A percentile compares a stretch with the other conserved stretches of the same genome.
phyloP scores from a whole-genome alignment of 2,113 vertebrate genomes.

The Galeopterus variegatus region DNA sequence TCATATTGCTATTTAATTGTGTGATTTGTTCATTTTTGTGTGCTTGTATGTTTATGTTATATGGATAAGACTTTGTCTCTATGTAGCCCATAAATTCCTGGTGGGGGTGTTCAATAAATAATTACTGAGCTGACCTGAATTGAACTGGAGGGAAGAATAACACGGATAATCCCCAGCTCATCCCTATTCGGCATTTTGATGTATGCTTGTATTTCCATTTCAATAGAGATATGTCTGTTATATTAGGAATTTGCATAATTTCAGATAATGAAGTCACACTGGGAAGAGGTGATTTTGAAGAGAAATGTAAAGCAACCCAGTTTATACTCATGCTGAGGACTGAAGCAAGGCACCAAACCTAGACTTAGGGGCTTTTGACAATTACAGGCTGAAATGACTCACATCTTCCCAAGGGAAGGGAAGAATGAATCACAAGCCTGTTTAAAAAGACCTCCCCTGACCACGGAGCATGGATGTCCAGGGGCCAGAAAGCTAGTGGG shows the following conservation, averaged over 20 bases:
- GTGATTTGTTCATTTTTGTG: slow-evolving; percentile 17
- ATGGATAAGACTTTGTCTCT: not conserved
- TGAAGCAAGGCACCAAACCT: slow-evolving; percentile 52
- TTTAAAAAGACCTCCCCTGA: slow-evolving; percentile 32
- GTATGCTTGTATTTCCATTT: slow-evolving; percentile 67
- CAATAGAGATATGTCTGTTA: slow-evolving; percentile 48
- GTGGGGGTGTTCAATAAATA: not conserved
- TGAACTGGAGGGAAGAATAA: not conserved
- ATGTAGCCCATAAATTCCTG: not conserved
- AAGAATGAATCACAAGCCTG: slow-evolving; percentile 46
- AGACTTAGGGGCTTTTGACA: not conserved
- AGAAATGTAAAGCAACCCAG: slow-evolving; percentile 51
- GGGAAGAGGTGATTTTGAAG: slow-evolving; percentile 60
- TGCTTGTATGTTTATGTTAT: not conserved
- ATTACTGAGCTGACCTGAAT: slow-evolving; percentile 11
- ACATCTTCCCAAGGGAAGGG: not conserved
- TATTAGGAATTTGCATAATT: slow-evolving; percentile 58
- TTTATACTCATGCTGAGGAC: slow-evolving; percentile 31
- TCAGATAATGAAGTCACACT: slow-evolving; percentile 61
- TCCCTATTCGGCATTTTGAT: slow-evolving; percentile 48
- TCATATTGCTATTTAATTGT: slow-evolving; percentile 19
- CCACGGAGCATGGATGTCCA: not conserved
- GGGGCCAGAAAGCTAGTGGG: fast-evolving
- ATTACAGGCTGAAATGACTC: slow-evolving; percentile 56
- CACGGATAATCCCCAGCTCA: slow-evolving; percentile 24